Percentiles rank a stretch among this genome's conserved stretches.
These are phyloP conservation scores for Ips typographus DNA, from an alignment of 1,140 invertebrate species.

Conservation along the genomic window DNA sequence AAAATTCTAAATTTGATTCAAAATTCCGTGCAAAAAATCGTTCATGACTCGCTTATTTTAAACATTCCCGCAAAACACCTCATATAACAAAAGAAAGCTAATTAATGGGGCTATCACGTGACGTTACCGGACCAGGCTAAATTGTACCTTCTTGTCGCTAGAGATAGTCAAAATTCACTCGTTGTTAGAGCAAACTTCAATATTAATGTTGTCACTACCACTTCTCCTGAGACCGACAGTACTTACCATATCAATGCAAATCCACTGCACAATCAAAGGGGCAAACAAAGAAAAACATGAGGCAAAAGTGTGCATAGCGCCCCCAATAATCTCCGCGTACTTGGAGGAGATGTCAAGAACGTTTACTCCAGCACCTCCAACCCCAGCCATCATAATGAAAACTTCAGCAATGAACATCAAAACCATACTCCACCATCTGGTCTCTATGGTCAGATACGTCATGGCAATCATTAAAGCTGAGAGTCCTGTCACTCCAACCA, in stretches of 20 bases:
- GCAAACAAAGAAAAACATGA: not conserved
- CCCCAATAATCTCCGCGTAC: slow-evolving; percentile 4
- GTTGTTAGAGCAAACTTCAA: too few species aligned
- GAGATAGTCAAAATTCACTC: too few species aligned
- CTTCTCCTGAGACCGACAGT: not conserved
- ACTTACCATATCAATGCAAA: slow-evolving; percentile 6
- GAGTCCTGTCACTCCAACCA: not conserved
- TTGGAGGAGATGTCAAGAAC: slow-evolving; percentile 6
- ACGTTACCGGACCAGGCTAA: too few species aligned
- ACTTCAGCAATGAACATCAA: not conserved
- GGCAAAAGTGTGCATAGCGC: not conserved
- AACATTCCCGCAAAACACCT: too few species aligned
- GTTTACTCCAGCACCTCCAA: not conserved
- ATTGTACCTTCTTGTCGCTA: too few species aligned
- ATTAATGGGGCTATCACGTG: too few species aligned
- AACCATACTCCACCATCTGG: not conserved
- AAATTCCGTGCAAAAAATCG: too few species aligned
- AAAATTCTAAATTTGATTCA: too few species aligned
- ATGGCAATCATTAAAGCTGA: not conserved
- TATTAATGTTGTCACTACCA: too few species aligned
- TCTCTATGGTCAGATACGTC: not conserved
- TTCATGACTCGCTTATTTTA: too few species aligned
- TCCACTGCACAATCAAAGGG: slow-evolving; percentile 2
- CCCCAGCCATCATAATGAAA: not conserved
- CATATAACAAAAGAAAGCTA: too few species aligned